phyloP scores from a whole-genome alignment of 2,888 invertebrate species.

The Teinopalpus imperialis region DNA sequence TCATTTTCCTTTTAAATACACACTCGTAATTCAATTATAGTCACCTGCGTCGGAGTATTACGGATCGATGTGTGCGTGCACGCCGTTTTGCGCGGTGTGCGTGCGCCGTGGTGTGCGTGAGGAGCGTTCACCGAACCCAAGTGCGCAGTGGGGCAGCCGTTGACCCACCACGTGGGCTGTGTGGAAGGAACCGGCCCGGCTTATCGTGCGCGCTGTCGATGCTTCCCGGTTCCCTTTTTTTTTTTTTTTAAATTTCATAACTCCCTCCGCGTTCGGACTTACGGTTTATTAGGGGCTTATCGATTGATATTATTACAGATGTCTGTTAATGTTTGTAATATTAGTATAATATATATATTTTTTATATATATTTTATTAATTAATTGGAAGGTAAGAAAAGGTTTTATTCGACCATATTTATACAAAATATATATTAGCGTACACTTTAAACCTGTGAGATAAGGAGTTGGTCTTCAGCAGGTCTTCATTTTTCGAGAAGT shows the following conservation, averaged over 20 bases:
- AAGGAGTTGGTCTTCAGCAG: too few species aligned
- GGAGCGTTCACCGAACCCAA: constrained; percentile 61
- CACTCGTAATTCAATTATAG: constrained; percentile 31
- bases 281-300: background rate
- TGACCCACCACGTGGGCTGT: constrained; percentile 71
- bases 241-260: constrained; percentile 35
- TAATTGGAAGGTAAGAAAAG: too few species aligned
- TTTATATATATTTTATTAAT: too few species aligned
- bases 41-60: constrained; percentile 49
- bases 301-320: too few species aligned
- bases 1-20: too few species aligned
- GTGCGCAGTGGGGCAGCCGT: constrained; percentile 74
- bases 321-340: too few species aligned
- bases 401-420: too few species aligned
- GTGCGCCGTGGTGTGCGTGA: constrained; percentile 34
- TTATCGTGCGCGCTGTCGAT: constrained; percentile 45
- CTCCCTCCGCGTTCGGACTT: background rate
- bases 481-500: too few species aligned
- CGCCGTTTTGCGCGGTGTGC: constrained; percentile 19
- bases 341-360: too few species aligned
- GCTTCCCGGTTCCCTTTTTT: constrained; percentile 38
- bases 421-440: too few species aligned
- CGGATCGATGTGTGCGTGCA: constrained; percentile 32
- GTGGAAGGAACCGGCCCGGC: constrained; percentile 45
- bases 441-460: too few species aligned